These are phyloP conservation scores for Zapornia atra DNA, from an alignment of 2,113 vertebrate genomes.

Conservation along the genomic window DNA sequence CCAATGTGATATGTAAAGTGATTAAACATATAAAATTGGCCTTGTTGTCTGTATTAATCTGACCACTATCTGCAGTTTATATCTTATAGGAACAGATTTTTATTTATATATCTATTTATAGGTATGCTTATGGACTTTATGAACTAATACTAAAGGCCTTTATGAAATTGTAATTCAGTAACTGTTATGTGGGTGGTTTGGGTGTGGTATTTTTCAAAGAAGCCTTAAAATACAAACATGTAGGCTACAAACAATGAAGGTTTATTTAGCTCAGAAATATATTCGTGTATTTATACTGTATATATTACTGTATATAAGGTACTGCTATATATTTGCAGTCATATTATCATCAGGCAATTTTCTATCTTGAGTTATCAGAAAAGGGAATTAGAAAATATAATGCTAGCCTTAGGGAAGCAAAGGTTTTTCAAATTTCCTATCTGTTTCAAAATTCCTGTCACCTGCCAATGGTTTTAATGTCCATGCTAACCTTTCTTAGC, in stretches of 20 bases:
- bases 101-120: background rate
- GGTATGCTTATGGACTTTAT: background rate
- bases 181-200: background rate
- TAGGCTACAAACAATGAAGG: background rate
- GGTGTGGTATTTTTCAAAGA: background rate
- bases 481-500: slow-evolving; percentile 43
- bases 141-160: background rate
- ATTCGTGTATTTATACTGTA: background rate
- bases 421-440: background rate
- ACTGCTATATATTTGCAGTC: background rate
- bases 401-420: slow-evolving; percentile 33
- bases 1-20: background rate
- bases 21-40: background rate
- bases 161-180: background rate
- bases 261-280: slow-evolving; percentile 10
- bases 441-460: background rate
- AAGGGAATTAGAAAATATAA: slow-evolving; percentile 36
- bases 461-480: slow-evolving; percentile 37
- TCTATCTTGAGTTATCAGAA: slow-evolving; percentile 31
- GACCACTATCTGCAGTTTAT: background rate
- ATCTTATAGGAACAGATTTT: background rate
- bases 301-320: background rate
- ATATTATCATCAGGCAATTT: slow-evolving; percentile 7
- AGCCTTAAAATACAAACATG: background rate
- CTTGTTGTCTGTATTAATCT: background rate